Conservation (phyloP, 2,888 invertebrate genomes). For the Druceiella hillmani region DNA sequence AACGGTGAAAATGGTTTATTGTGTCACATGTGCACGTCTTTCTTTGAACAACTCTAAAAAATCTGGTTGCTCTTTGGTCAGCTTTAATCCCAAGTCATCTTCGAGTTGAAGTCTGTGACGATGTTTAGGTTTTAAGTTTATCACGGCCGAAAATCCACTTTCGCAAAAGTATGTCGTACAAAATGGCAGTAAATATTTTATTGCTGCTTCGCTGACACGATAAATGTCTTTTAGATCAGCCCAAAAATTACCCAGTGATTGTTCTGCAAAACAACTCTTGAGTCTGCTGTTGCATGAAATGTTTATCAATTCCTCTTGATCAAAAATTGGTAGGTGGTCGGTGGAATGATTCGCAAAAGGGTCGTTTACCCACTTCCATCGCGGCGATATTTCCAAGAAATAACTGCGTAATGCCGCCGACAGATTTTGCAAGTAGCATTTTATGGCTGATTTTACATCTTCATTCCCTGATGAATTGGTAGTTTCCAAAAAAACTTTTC, state of each 20-base stretch:
- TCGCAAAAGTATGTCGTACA: constrained; percentile 4
- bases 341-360: constrained; percentile 12
- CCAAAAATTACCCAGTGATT: constrained; percentile 13
- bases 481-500: too few relatives aligned
- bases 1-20: too few relatives aligned
- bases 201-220: constrained; percentile 9
- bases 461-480: too few relatives aligned
- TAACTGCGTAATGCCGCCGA: too few relatives aligned
- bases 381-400: constrained; percentile 1
- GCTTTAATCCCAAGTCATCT: constrained; percentile 11
- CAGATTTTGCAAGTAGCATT: too few relatives aligned
- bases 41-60: constrained; percentile 12
- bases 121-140: constrained; percentile 12
- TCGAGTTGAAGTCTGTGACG: constrained; percentile 12
- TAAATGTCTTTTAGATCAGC: constrained; percentile 14
- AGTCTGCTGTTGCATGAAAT: constrained; percentile 15
- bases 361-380: neutral
- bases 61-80: constrained; percentile 8
- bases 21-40: constrained; percentile 9
- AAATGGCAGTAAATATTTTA: constrained; percentile 13
- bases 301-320: constrained; percentile 16
- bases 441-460: too few relatives aligned
- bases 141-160: constrained; percentile 13
- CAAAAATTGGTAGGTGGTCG: constrained; percentile 14
- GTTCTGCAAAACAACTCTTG: constrained; percentile 14